Evolutionary conservation across 2,888 invertebrate genomes (phyloP).

Genomic region (Myopa tessellatipennis): DNA sequence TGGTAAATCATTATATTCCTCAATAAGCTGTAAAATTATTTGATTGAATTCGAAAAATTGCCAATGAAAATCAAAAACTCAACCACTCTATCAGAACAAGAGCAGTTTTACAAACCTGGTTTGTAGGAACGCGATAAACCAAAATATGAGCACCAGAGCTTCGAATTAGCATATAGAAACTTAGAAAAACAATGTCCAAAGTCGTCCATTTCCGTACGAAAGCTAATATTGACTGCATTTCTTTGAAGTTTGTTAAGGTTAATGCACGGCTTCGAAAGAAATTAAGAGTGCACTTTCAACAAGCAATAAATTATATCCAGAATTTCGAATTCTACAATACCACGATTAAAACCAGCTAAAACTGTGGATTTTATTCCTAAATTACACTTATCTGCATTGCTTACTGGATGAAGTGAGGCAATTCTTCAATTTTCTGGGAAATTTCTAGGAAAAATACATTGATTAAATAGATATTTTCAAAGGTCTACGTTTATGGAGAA

Average conservation of each 20-base stretch:
- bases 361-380: background rate
- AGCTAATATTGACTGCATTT: constrained; percentile 9
- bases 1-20: constrained; percentile 81
- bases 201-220: constrained; percentile 42
- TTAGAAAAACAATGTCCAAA: constrained; percentile 50
- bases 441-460: background rate
- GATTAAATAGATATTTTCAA: background rate
- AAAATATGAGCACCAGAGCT: constrained; percentile 55
- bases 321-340: background rate
- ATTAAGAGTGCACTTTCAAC: background rate
- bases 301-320: background rate
- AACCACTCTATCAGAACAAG: background rate
- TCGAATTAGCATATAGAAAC: constrained; percentile 48
- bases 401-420: background rate
- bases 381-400: background rate
- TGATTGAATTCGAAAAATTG: constrained; percentile 26
- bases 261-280: background rate
- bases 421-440: background rate
- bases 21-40: constrained; percentile 69
- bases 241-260: background rate
- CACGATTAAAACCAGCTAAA: background rate
- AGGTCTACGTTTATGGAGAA: background rate
- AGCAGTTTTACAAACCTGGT: constrained; percentile 46
- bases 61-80: constrained; percentile 8
- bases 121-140: constrained; percentile 52